Base-by-base conservation (phyloP, 1,140 invertebrate species). In the Aphaenogaster rudis region DNA sequence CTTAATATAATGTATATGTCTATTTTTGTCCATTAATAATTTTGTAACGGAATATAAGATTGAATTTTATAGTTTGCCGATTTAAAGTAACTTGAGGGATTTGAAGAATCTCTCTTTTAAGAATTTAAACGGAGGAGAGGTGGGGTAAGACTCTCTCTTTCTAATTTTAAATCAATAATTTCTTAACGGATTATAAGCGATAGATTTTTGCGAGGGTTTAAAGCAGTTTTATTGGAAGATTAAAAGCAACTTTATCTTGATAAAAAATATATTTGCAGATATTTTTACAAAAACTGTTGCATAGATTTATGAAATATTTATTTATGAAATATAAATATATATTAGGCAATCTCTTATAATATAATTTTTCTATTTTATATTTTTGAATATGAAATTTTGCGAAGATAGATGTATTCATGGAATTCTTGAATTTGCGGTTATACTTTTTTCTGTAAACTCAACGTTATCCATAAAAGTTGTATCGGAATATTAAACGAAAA, bases 91-190 rank as follows among this genome's bases (percentile, higher is more conserved):
- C 36, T 48, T 79, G 9, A 39, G 11, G n/a, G 52, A 74, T 17
- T 52, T 33, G 11, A 61, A 76, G 7, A 76, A 28, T 76, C 36
- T 57, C 15, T 28, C 11, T 57, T 28, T 28, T 59, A 42, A 61
- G 13, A 59, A 59, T 59, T 74, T 45, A 76, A 76, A 57, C n/a
- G 59, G 7, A 13, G 2, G 13, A 2, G 2, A 1, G 8, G 7
- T 2, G 36, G 63, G 8, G n/a, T 66, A 67, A 74, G 6, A 39
- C 9, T 3, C 1, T 59, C 5, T 15, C 6, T 42, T 42, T 61
- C 15, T 45, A 61, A 61, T 28, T 42, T 45, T 61, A 11, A 77
- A 64, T 78, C 59, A 21, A 79, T 79, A 50, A 79, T 66, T 79
- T 50, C 42, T 79, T 50, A 50, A 39, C 3, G 28, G 15, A 64